Evolutionary conservation across 2,113 vertebrate species (phyloP), one percentile per base, ranked within the genome.

Genomic region (Xiphorhynchus elegans): DNA sequence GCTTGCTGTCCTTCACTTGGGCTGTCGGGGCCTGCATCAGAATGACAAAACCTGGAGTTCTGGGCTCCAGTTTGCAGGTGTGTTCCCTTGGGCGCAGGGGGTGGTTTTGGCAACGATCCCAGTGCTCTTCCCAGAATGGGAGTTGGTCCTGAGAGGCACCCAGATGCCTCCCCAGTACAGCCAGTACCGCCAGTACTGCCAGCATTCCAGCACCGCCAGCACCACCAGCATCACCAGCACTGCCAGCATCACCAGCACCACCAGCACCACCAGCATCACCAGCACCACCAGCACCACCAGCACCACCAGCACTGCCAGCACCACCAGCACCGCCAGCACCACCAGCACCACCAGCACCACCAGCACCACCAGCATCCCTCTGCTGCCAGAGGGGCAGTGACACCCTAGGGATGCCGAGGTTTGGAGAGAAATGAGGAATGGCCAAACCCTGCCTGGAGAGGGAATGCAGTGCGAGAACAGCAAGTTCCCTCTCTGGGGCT

Each of bases 401-500:
- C 13, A 10, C 8, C 40, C 13, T 15, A 1, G 21, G 3, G 16
- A 17, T 29, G 33, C 33, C 76, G 56, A 17, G 29, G 9, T 39
- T 23, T 7, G 31, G 23, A 33, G 3, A 26, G 33, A 55, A 50
- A 39, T 1, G 2, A 33, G 15, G 60, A 64, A 20, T 1, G 8
- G 24, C 2, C 21, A 17, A 24, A 75, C 2, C 2, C 9, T 24
- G 4, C 33, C 12, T 4, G 20, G 33, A 63, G 31, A n/a, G 16
- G 8, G 66, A 25, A 67, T 28, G 25, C 17, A 26, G 13, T 1
- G 1, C 0, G 12, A 2, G 10, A 69, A 13, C 0, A 1, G n/a
- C 23, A 39, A 1, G 0, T 13, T 24, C 5, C 24, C 6, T 24
- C 5, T 28, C 6, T 3, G 2, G 19, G 25, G 7, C 17, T n/a